These are phyloP conservation scores for Cephalopachus bancanus DNA, from an alignment of 2,797 vertebrate species.

Conservation along the genomic window DNA sequence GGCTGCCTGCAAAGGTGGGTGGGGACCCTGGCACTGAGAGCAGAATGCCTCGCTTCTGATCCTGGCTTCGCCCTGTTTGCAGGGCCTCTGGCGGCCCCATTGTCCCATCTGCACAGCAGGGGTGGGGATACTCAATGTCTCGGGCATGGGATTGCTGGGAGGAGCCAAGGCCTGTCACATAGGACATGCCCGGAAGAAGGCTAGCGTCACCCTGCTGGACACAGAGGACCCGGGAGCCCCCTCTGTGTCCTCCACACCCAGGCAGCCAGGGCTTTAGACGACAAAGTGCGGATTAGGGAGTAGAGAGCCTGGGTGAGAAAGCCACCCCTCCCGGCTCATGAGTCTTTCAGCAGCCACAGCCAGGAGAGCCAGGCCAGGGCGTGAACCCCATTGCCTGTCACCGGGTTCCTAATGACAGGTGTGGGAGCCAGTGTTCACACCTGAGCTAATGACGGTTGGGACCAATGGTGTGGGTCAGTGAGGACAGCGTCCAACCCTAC, in stretches of 20 bases:
- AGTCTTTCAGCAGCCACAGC: conserved; percentile 58
- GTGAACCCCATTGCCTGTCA: not conserved
- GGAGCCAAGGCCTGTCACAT: not conserved
- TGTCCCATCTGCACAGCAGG: not conserved
- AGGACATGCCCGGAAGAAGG: not conserved
- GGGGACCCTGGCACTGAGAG: not conserved
- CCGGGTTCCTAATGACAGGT: conserved; percentile 74
- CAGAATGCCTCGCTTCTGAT: not conserved
- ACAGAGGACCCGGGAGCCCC: not conserved
- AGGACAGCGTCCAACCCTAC: not conserved
- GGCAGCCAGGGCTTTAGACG: not conserved
- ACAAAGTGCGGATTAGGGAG: not conserved
- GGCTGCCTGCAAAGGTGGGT: not conserved
- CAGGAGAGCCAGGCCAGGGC: conserved; percentile 22
- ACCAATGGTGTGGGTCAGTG: not conserved
- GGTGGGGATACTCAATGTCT: not conserved
- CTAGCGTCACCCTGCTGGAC: not conserved
- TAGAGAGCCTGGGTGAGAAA: not conserved
- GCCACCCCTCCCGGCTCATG: not conserved
- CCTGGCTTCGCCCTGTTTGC: not conserved
- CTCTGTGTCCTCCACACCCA: not conserved
- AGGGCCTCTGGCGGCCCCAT: not conserved
- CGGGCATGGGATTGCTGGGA: not conserved
- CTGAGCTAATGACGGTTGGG: conserved; percentile 74
- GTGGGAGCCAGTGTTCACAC: conserved; percentile 63